Percentiles rank a stretch among this genome's conserved stretches.
These are phyloP conservation scores for Vultur gryphus DNA, from an alignment of 2,797 vertebrate species.

Conservation along the genomic window DNA sequence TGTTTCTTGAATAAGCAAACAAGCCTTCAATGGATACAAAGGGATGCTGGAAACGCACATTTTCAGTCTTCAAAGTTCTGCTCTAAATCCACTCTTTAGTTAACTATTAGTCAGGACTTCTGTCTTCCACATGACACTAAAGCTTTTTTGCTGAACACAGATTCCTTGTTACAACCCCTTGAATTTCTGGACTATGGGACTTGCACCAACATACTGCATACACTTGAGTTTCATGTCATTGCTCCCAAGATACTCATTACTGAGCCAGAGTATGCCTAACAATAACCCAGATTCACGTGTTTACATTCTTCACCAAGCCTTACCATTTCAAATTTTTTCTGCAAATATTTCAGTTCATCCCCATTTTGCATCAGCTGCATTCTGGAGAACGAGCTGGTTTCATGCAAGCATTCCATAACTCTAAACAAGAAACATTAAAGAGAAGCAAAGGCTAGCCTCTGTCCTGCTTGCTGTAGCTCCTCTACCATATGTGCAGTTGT, in stretches of 20 bases:
- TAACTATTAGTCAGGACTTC: neutral
- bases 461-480: neutral
- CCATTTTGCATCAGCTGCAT: neutral
- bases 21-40: neutral
- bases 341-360: neutral
- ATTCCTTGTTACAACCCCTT: neutral
- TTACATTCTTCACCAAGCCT: neutral
- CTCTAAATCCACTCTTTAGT: neutral
- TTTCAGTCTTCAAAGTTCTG: neutral
- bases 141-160: neutral
- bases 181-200: neutral
- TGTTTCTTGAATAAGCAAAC: neutral
- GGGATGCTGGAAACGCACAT: neutral
- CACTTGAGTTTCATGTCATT: neutral
- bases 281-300: neutral
- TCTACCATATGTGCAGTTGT: fast-evolving
- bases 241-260: neutral
- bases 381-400: neutral
- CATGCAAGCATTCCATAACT: neutral
- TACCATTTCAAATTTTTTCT: neutral
- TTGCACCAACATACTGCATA: neutral
- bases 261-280: neutral
- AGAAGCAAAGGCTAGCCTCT: neutral
- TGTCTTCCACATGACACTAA: neutral
- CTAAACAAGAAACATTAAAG: neutral